Conservation (phyloP, 37 sponge, comb jelly and placozoan genomes). For the Trichoplax adhaerens region DNA sequence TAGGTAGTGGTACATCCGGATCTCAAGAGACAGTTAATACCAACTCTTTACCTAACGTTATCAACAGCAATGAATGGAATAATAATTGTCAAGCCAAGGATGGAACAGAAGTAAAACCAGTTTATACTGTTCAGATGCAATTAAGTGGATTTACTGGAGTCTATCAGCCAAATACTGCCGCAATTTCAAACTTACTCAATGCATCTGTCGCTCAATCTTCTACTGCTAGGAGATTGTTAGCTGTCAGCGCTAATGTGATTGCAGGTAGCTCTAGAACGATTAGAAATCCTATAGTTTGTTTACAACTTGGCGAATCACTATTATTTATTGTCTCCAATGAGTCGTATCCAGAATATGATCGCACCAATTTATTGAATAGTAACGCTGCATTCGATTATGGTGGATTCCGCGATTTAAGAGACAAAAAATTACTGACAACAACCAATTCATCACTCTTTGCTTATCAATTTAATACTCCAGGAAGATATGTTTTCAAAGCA, state of each 20-base stretch:
- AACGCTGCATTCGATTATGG: conserved; percentile 23
- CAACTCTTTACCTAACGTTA: too few species aligned
- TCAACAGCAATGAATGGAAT: too few species aligned
- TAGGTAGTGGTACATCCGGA: too few species aligned
- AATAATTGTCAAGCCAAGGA: too few species aligned
- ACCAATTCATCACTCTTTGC: conserved; percentile 5
- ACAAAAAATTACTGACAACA: neutral
- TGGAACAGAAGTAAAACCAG: too few species aligned
- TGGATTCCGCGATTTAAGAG: conserved; percentile 11
- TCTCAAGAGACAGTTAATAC: too few species aligned
- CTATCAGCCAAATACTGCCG: conserved; percentile 7
- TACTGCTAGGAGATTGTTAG: too few species aligned
- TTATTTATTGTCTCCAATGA: neutral
- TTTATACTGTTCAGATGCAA: neutral
- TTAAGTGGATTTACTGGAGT: conserved; percentile 13
- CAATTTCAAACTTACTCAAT: neutral
- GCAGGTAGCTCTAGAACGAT: neutral
- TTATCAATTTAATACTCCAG: conserved; percentile 6
- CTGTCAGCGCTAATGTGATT: too few species aligned
- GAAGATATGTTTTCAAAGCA: conserved; percentile 8
- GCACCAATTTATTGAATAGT: conserved; percentile 17
- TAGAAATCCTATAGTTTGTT: conserved; percentile 16
- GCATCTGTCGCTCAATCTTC: neutral
- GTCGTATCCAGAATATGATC: conserved; percentile 16
- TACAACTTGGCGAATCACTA: neutral